phyloP scores from a whole-genome alignment of 2,888 invertebrate genomes.

The Amiota communis region DNA sequence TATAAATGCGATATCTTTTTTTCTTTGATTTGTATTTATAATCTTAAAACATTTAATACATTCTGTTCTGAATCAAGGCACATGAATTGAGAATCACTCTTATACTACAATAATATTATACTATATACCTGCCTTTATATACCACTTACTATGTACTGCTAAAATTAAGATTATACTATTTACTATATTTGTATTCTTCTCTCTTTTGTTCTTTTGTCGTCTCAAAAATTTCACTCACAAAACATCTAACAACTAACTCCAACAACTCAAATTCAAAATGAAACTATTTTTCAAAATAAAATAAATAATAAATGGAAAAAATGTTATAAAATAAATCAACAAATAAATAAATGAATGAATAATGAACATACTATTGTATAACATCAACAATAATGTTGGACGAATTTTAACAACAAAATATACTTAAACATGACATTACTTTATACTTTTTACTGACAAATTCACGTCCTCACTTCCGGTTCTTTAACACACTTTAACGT shows the following conservation, averaged over 20 bases:
- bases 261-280: background rate
- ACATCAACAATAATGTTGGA: too few relatives aligned
- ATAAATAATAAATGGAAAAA: background rate
- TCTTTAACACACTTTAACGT: background rate
- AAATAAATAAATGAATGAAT: slow-evolving; percentile 14
- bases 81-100: too few relatives aligned
- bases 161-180: background rate
- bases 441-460: slow-evolving; percentile 17
- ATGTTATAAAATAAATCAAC: background rate
- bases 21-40: too few relatives aligned
- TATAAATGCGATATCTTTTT: too few relatives aligned
- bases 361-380: too few relatives aligned
- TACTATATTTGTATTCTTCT: slow-evolving; percentile 15
- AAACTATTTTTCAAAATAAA: too few relatives aligned
- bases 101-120: too few relatives aligned
- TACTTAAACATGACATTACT: slow-evolving; percentile 5
- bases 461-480: slow-evolving; percentile 7
- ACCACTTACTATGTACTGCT: too few relatives aligned
- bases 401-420: slow-evolving; percentile 9
- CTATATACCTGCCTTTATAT: too few relatives aligned
- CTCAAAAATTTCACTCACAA: background rate
- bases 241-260: background rate
- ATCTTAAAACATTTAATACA: too few relatives aligned
- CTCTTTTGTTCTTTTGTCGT: slow-evolving; percentile 22
- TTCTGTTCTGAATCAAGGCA: too few relatives aligned